A percentile compares a stretch with the other conserved stretches of the same genome.
Evolutionary conservation across 2,113 vertebrate genomes (phyloP).

Genomic region (Eulemur macaco): DNA sequence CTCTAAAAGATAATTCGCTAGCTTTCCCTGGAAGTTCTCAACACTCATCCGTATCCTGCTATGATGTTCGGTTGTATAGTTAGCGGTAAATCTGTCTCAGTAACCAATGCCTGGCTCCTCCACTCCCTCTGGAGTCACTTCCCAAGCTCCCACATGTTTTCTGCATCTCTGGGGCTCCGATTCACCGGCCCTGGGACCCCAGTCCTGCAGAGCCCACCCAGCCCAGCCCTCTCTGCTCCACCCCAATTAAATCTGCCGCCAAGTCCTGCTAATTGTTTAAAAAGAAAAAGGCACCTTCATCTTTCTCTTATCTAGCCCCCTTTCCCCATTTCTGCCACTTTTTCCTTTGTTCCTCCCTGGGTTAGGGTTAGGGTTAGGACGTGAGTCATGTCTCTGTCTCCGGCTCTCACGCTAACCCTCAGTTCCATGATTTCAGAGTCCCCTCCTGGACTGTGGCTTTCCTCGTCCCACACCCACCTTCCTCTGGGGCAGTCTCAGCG

Average conservation of each 20-base stretch:
- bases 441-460: fast-evolving
- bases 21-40: background rate
- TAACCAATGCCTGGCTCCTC: background rate
- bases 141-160: fast-evolving
- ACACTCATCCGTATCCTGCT: background rate
- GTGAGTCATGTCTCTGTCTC: fast-evolving
- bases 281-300: background rate
- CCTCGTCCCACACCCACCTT: fast-evolving
- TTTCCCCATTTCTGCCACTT: too few species aligned
- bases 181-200: fast-evolving
- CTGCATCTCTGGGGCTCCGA: background rate
- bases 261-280: background rate
- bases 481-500: background rate
- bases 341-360: background rate
- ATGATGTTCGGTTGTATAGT: fast-evolving
- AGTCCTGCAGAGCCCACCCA: fast-evolving
- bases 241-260: background rate
- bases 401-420: fast-evolving
- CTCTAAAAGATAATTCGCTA: fast-evolving
- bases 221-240: background rate
- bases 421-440: background rate
- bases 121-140: fast-evolving
- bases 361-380: too few species aligned
- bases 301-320: background rate
- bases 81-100: background rate